Evolutionary conservation across 2,797 vertebrate genomes (phyloP), one percentile per base, ranked within the genome.

Genomic region (Labeo calbasu): DNA sequence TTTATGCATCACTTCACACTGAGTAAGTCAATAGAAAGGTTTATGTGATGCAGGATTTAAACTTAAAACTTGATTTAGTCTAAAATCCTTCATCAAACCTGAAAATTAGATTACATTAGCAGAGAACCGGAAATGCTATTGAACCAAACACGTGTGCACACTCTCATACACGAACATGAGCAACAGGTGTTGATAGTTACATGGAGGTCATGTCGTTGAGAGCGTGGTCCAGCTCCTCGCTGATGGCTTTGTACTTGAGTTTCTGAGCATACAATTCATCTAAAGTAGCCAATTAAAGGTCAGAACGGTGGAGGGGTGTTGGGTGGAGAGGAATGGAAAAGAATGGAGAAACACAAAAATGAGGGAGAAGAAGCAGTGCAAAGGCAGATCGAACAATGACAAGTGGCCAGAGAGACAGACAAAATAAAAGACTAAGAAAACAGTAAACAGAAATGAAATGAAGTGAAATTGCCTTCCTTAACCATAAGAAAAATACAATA

Each of bases 181-280:
- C 23, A 25, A 63, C 86, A 86, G 86, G 84, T 89, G 90, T 88
- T 87, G 91, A 95, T 89, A 87, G 96, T 99, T 99, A 98, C 97
- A 99, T 99, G 95, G 97, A 99, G 89, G 98, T 98, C 97, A 99
- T 98, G 91, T 99, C 98, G 87, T 99, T 99, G 96, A 99, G 97
- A 93, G 98, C 97, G 93, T 99, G 96, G 96, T 99, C 98, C 95
- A 99, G 95, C 96, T 99, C 97, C 95, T 99, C 98, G 90, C 97
- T 99, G 97, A 99, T 99, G 95, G 97, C 97, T 94, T 99, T 99
- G 97, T 97, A 98, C 96, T 97, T 99, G 95, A 99, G 96, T 96
- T 99, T 99, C 97, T 99, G 98, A 94, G 97, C 95, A 87, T 99
- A 99, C 89, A 98, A 93, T 95, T 99, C 98, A 92, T 99, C 98